Base-by-base conservation (phyloP, 2,797 vertebrate species). In the Schizopygopsis malacanthus region DNA sequence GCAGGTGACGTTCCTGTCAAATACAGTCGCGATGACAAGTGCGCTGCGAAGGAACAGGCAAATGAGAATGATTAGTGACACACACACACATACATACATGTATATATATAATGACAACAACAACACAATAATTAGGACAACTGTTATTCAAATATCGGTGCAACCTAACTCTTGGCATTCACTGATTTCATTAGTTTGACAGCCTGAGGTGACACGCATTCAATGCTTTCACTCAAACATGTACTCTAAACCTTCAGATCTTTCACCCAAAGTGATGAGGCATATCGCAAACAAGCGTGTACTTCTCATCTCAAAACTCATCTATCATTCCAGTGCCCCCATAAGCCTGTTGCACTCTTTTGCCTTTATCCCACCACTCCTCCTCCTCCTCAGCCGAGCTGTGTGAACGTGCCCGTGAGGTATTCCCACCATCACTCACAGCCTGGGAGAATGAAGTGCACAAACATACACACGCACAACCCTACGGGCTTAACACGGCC, bases 1-100 rank as follows among this genome's bases (percentile, higher is more conserved):
- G 93, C 98, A 99, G 86, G 97, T 99, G 52, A 99, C 91, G 3
- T 97, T 95, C 13, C 97, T 95, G 87, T 99, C 98, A 87, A 98
- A 99, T 52, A 99, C 93, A 0, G 97, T 92, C 4, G 96, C 95
- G 59, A 99, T 96, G 81, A 99, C 92, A 94, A 99, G 56, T 0
- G 97, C 95, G 9, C 98, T 99, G 91, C 54, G 77, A 88, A 86
- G 25, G 84, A 6, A 90, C 70, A 88, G 20, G 87, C n/a, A 82
- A 10, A 50, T 7, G 25, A 50, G n/a, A 50, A 13, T 8, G 15
- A 50, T 75, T 50, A 47, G 72, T 6, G 6, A 47, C 10, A 54
- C 43, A 45, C 1, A 41, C 6, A 39, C 37, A 39, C 37, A 39
- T 4, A 39, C 37, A 39, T 0, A 39, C 2, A 63, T 12, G 28